phyloP scores from a whole-genome alignment of 23 tunicate species.

The Aplidium turbinatum region DNA sequence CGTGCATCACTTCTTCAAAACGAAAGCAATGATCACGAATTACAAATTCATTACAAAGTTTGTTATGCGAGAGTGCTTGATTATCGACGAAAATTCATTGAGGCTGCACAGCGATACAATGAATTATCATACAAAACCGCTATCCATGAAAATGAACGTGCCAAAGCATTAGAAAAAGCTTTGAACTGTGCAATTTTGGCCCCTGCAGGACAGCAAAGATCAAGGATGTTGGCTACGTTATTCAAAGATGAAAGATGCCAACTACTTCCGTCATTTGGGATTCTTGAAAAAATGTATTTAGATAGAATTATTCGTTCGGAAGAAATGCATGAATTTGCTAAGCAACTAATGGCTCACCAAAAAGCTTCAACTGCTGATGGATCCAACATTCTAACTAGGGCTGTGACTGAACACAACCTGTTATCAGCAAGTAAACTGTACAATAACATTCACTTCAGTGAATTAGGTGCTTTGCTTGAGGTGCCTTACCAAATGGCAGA shows the following conservation, averaged over 20 bases:
- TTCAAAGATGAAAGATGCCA: slow-evolving; percentile 96
- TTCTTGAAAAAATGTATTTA: slow-evolving; percentile 86
- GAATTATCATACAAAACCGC: slow-evolving; percentile 83
- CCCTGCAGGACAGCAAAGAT: slow-evolving; percentile 90
- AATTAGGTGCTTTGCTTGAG: slow-evolving; percentile 78
- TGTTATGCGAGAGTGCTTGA: slow-evolving; percentile 91
- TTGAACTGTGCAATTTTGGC: slow-evolving; percentile 93
- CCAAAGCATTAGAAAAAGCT: slow-evolving; percentile 90
- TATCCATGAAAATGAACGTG: slow-evolving; percentile 81
- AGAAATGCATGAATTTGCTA: slow-evolving; percentile 76
- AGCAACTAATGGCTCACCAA: slow-evolving; percentile 90
- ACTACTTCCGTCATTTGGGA: slow-evolving; percentile 69
- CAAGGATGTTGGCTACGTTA: slow-evolving; percentile 83
- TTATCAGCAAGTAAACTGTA: slow-evolving; percentile 90
- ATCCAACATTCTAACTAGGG: slow-evolving; percentile 72
- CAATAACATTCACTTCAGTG: slow-evolving; percentile 78
- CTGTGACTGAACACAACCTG: slow-evolving; percentile 89
- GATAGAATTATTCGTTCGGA: slow-evolving; percentile 82
- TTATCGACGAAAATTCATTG: slow-evolving; percentile 85
- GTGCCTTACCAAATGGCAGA: slow-evolving; percentile 86
- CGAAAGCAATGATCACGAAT: slow-evolving; percentile 60
- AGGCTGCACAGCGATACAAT: slow-evolving; percentile 94
- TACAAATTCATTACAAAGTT: slow-evolving; percentile 84
- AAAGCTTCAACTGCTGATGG: slow-evolving; percentile 86
- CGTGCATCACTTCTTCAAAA: slow-evolving; percentile 79